Evolutionary conservation across 2,797 vertebrate genomes (phyloP).

Genomic region (Chaetodon trifasciatus): DNA sequence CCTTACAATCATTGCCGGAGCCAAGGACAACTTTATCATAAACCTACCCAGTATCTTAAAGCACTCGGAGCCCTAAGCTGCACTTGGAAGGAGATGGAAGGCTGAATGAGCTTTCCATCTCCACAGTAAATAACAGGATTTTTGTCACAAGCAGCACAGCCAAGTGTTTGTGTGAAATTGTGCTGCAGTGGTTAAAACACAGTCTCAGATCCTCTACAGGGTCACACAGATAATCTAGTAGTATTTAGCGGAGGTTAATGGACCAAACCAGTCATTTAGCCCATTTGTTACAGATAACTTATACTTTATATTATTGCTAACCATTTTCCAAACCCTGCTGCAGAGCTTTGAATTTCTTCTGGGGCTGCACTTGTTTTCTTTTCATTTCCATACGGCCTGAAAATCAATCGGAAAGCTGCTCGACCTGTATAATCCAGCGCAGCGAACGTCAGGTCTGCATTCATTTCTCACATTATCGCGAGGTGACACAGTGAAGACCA

Average conservation of each 20-base stretch:
- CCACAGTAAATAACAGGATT: constrained; percentile 23
- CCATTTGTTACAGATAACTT: constrained; percentile 1
- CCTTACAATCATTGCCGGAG: constrained; percentile 25
- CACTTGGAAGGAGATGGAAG: constrained; percentile 1
- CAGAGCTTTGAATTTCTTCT: background rate
- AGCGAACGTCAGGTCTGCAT: background rate
- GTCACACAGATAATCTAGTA: background rate
- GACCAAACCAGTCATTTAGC: constrained; percentile 4
- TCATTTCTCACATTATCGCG: background rate
- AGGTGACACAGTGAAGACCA: background rate
- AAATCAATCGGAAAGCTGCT: background rate
- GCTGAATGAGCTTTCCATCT: constrained; percentile 27
- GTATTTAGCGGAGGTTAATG: constrained; percentile 20
- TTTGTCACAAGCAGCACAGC: constrained; percentile 11
- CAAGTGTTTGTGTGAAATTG: background rate
- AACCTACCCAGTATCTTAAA: constrained; percentile 24
- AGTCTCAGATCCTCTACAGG: background rate
- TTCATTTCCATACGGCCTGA: background rate
- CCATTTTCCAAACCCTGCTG: background rate
- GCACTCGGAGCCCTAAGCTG: constrained; percentile 25
- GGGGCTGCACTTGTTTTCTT: background rate
- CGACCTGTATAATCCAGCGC: background rate
- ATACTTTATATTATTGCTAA: background rate
- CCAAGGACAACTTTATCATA: constrained; percentile 49
- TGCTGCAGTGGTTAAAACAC: background rate